Evolutionary conservation across 2,888 invertebrate species (phyloP).

Genomic region (Disparrhopalites patrizii): DNA sequence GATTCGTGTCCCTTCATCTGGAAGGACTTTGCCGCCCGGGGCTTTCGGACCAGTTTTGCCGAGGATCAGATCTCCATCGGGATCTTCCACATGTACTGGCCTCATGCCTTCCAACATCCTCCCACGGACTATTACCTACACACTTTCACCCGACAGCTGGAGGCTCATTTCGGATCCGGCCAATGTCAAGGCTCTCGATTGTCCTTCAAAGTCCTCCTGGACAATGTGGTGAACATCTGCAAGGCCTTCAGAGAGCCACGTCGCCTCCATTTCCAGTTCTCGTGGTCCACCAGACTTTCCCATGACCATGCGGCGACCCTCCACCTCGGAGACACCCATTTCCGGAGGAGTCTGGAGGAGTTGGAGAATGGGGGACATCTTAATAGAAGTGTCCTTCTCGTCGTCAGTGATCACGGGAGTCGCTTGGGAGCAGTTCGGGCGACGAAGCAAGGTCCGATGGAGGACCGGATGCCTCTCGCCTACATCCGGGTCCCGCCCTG

Average conservation of each 20-base stretch:
- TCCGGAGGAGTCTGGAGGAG: slow-evolving; percentile 50
- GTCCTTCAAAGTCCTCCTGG: slow-evolving; percentile 13
- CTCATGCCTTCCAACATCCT: slow-evolving; percentile 50
- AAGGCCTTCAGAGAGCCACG: slow-evolving; percentile 67
- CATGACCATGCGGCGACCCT: slow-evolving; percentile 51
- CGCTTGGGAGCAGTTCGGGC: slow-evolving; percentile 51
- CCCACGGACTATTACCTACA: slow-evolving; percentile 53
- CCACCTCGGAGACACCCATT: slow-evolving; percentile 50
- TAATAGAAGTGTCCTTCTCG: slow-evolving; percentile 48
- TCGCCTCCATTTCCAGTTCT: slow-evolving; percentile 38
- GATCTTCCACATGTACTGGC: slow-evolving; percentile 20
- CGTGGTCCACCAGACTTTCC: slow-evolving; percentile 51
- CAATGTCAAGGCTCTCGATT: background rate
- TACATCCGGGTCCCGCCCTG: background rate
- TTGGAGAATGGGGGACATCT: slow-evolving; percentile 46
- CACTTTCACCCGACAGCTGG: slow-evolving; percentile 47
- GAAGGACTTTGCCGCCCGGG: slow-evolving; percentile 33
- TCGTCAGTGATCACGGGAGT: slow-evolving; percentile 54
- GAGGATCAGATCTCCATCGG: slow-evolving; percentile 31
- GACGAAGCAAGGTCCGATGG: slow-evolving; percentile 51
- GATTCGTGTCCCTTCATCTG: slow-evolving; percentile 37
- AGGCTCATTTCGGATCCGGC: background rate
- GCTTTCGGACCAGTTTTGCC: slow-evolving; percentile 31
- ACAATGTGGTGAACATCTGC: slow-evolving; percentile 52
- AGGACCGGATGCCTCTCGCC: slow-evolving; percentile 36